Evolutionary conservation across 2,888 invertebrate species (phyloP), one percentile per base, ranked within the genome.

Genomic region (Drosophila crucigera): DNA sequence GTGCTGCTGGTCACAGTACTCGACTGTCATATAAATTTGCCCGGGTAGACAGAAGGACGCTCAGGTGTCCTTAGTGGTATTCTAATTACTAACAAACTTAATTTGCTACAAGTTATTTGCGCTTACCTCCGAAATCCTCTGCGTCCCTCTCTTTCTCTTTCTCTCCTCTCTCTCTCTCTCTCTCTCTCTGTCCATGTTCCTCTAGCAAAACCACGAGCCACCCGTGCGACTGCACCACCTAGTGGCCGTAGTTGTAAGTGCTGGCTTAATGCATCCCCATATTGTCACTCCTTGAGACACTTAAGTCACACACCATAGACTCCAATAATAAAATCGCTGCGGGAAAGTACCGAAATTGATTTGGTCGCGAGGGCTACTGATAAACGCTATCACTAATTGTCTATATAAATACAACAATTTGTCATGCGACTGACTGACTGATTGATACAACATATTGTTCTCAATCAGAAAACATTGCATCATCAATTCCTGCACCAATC

Each of bases 41-140:
- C 63, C 49, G 72, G 68, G 49, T 59, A 49, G 52, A 49, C 62
- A 61, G 75, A 47, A 62, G 62, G 72, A 79, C 84, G 80, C 87
- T 88, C 91, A 88, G 87, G 87, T 88, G 87, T 88, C 82, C 91
- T 88, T 88, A 88, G 87, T 88, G 91, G 91, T 88, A 89, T 89
- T 88, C 87, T 88, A 88, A 88, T 88, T 90, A 90, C 87, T 86
- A 88, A 90, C 87, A 89, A 88, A 88, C 86, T 88, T 88, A 88
- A 88, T 88, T 88, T 89, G 78, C 90, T 78, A 78, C 90, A 89
- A 90, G 89, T 88, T 86, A 90, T 89, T 90, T 83, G 78, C 77
- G 73, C 78, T 83, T 76, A 67, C 76, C 72, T 55, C 73, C 72
- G 5, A 65, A 60, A 67, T 47, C 47, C 33, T 53, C 52, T 28